Conservation (phyloP, 2,797 vertebrate genomes). For the Ibycter americanus region DNA sequence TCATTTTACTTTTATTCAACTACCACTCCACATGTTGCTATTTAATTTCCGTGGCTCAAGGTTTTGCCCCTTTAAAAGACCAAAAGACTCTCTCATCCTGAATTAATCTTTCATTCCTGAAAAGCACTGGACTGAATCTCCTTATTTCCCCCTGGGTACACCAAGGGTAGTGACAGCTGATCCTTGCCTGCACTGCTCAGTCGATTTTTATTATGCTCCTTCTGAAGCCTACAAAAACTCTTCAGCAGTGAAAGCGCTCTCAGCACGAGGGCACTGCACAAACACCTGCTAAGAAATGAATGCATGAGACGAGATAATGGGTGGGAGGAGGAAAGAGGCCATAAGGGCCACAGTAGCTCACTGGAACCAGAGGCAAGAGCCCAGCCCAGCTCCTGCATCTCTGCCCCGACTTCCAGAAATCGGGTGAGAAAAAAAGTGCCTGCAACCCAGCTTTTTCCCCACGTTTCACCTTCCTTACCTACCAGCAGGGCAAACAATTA, state of each 20-base stretch:
- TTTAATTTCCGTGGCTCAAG: background rate
- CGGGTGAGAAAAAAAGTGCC: background rate
- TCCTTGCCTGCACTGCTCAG: background rate
- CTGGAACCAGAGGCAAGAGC: background rate
- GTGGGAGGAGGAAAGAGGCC: background rate
- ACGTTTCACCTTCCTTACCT: background rate
- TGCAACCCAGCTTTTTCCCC: background rate
- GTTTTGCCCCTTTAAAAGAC: background rate
- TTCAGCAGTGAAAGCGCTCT: background rate
- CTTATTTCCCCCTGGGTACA: background rate
- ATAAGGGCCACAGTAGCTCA: background rate
- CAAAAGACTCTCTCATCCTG: background rate
- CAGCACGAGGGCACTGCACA: background rate
- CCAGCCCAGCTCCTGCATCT: background rate
- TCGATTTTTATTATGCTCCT: background rate
- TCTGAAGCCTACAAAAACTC: background rate
- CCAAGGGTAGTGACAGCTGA: background rate
- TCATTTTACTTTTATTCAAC: background rate
- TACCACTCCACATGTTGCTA: background rate
- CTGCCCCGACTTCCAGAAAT: background rate
- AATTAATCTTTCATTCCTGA: conserved; percentile 12
- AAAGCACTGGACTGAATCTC: background rate
- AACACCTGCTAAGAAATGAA: background rate
- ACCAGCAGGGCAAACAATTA: background rate
- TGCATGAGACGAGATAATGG: background rate